Percentiles rank a stretch among this genome's conserved stretches.
These are phyloP conservation scores for Tachypleus tridentatus DNA, from an alignment of 1,140 invertebrate genomes.

Conservation along the genomic window DNA sequence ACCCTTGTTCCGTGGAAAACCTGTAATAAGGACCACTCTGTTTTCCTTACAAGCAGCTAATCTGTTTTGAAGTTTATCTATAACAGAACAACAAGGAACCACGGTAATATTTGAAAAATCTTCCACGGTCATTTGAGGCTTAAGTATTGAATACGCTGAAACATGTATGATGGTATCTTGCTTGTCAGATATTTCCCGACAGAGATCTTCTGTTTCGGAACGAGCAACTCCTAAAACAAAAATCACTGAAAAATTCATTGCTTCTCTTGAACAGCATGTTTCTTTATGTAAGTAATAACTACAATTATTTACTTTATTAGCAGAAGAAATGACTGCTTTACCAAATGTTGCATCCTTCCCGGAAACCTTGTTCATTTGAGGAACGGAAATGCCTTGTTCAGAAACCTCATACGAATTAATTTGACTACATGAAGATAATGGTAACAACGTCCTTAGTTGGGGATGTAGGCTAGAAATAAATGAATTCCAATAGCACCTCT, in stretches of 20 bases:
- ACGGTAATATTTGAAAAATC: constrained; percentile 13
- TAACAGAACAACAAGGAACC: constrained; percentile 12
- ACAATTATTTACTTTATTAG: too few relatives aligned
- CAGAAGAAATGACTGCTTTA: constrained; percentile 13
- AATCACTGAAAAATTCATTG: constrained; percentile 1
- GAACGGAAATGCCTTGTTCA: constrained; percentile 10
- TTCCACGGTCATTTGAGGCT: constrained; percentile 16
- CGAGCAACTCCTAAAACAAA: constrained; percentile 14
- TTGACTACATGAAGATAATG: too few relatives aligned
- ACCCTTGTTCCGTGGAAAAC: too few relatives aligned
- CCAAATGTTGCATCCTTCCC: neutral
- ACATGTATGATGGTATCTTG: constrained; percentile 13
- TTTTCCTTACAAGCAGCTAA: too few relatives aligned
- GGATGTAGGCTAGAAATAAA: constrained; percentile 1
- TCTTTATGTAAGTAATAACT: constrained; percentile 9
- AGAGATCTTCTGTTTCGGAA: constrained; percentile 13
- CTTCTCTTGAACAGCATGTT: constrained; percentile 1
- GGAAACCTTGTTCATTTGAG: constrained; percentile 5
- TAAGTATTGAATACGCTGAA: constrained; percentile 16
- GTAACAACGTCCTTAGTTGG: too few relatives aligned
- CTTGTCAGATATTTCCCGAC: constrained; percentile 7
- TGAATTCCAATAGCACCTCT: constrained; percentile 6
- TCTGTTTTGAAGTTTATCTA: constrained; percentile 3
- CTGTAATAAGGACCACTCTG: too few relatives aligned
- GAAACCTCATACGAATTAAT: constrained; percentile 7